Conservation (phyloP, 2,888 invertebrate genomes). For the Automeris io region DNA sequence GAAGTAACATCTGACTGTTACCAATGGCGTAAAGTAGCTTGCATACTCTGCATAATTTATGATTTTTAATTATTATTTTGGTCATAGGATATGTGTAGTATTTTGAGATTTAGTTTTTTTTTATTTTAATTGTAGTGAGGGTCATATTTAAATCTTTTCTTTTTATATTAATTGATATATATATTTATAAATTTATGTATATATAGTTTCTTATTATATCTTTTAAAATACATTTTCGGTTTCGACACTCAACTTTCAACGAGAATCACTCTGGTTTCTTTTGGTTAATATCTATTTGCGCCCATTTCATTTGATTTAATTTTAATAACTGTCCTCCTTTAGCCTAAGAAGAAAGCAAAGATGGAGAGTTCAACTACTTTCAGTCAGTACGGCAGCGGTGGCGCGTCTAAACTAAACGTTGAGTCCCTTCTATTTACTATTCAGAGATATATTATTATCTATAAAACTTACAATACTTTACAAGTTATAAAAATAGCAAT, state of each 20-base stretch:
- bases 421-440: constrained; percentile 44
- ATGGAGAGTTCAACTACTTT: constrained; percentile 38
- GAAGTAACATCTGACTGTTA: background rate
- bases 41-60: background rate
- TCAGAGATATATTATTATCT: constrained; percentile 3
- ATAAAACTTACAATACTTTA: background rate
- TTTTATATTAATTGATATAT: too few species aligned
- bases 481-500: background rate
- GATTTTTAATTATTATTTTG: background rate
- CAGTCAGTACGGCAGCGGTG: constrained; percentile 38
- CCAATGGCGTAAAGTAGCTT: background rate
- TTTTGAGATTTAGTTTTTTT: too few species aligned
- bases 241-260: too few species aligned
- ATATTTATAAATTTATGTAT: too few species aligned
- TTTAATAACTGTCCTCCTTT: constrained; percentile 35
- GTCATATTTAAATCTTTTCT: too few species aligned
- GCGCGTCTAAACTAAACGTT: constrained; percentile 60
- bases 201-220: too few species aligned
- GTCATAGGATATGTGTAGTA: too few species aligned
- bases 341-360: constrained; percentile 68
- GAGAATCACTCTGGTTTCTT: too few species aligned
- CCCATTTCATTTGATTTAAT: constrained; percentile 14
- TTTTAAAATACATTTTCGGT: too few species aligned
- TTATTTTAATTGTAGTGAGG: too few species aligned
- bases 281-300: background rate